These are phyloP conservation scores for Araneus ventricosus DNA, from an alignment of 1,140 invertebrate genomes.

Conservation along the genomic window DNA sequence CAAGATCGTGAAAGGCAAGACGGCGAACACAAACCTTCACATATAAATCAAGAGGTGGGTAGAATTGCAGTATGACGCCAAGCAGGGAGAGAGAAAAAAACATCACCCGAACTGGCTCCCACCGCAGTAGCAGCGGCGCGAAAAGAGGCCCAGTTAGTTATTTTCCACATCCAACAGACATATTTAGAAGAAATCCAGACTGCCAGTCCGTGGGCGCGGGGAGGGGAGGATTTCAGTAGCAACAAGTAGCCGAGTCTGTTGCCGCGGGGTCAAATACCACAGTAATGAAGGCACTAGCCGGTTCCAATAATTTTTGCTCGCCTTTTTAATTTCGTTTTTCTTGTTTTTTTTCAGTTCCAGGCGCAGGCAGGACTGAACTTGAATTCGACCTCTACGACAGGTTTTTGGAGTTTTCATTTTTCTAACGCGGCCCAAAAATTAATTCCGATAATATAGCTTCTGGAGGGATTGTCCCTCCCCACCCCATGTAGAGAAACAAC, in stretches of 20 bases:
- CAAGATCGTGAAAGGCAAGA: not conserved
- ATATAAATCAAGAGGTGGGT: slow-evolving; percentile 22
- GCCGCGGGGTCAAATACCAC: slow-evolving; percentile 53
- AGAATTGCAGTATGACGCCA: slow-evolving; percentile 1
- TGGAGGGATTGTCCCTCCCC: not conserved
- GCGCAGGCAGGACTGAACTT: slow-evolving; percentile 51
- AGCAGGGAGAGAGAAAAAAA: not conserved
- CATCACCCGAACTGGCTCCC: not conserved
- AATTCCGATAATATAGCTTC: slow-evolving; percentile 5
- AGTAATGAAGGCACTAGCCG: slow-evolving; percentile 67
- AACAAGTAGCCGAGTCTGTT: slow-evolving; percentile 51
- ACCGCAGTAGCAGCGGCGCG: not conserved
- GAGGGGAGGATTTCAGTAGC: not conserved
- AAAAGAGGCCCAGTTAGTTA: slow-evolving; percentile 17
- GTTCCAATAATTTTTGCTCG: slow-evolving; percentile 60
- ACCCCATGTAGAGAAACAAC: not conserved
- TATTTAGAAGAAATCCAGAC: slow-evolving; percentile 32
- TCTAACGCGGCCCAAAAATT: slow-evolving; percentile 9
- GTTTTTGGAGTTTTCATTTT: slow-evolving; percentile 41
- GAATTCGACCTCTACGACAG: slow-evolving; percentile 47
- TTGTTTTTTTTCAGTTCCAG: slow-evolving; percentile 7
- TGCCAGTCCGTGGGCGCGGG: not conserved
- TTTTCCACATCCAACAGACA: slow-evolving; percentile 11
- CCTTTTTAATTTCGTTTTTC: slow-evolving; percentile 55
- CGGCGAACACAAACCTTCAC: slow-evolving; percentile 22